Base-by-base conservation (phyloP, 2,888 invertebrate species). In the Tetropium fuscum region DNA sequence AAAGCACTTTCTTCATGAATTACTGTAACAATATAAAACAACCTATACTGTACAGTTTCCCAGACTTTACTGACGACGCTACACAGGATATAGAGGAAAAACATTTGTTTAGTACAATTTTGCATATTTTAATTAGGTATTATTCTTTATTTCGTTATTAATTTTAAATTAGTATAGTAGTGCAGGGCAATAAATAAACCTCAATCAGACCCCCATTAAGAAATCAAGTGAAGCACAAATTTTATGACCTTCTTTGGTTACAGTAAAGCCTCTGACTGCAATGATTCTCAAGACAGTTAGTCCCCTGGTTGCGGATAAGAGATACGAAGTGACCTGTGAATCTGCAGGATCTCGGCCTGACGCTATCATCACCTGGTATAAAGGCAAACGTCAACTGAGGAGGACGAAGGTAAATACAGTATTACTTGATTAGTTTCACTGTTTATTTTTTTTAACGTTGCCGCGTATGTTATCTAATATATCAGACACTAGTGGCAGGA, bases 291-390 rank as follows among this genome's bases (percentile, higher is more conserved):
- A 88, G 83, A 83, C 87, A 70, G 82, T 87, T 73, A 84, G 84
- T 73, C 89, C 90, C 40, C 86, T 95, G 76, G 90, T 92, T 45
- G 94, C 94, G 7, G 94, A 94, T 76, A 88, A 91, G 58, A 86
- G 91, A 49, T 94, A 94, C 83, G 91, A 93, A 80, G 89, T 95
- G 58, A 87, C 89, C 51, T 95, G 95, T 78, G 90, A 91, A 81
- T 91, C 94, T 2, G 90, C 91, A 7, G 95, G 95, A 70, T 94
- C 94, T 45, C 85, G 94, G 63, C 94, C 95, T 56, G 90, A 94
- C 15, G 93, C 95, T 19, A 87, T 92, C 78, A 89, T 95, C 81
- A 90, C 93, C 10, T 95, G 95, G 95, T 93, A 92, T 84, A 94
- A 94, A 81, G 94, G 93, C 63, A 93, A 92, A 79, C 85, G 92